These are phyloP conservation scores for Lacerta bilineata DNA, from an alignment of 2,797 vertebrate genomes.

Conservation along the genomic window DNA sequence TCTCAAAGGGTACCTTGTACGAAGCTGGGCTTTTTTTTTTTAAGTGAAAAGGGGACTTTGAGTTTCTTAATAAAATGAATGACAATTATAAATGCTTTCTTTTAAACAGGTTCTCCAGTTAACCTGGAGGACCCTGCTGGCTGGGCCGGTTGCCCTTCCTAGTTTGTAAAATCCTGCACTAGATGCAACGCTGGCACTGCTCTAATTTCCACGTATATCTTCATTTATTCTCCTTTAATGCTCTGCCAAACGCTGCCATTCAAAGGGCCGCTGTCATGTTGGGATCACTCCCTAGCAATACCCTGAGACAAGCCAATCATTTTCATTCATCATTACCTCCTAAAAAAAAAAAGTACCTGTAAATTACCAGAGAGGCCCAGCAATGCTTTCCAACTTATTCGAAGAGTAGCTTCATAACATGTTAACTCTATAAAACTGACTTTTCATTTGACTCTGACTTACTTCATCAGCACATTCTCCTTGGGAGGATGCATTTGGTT, in stretches of 20 bases:
- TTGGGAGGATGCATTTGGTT: not conserved
- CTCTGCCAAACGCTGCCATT: constrained; percentile 46
- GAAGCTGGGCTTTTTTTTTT: constrained; percentile 27
- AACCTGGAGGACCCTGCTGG: constrained; percentile 25
- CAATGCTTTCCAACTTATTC: not conserved
- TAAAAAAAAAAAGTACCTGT: not conserved
- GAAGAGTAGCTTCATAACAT: not conserved
- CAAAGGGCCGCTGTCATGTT: constrained; percentile 62
- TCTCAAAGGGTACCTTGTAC: constrained; percentile 40
- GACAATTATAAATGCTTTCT: constrained; percentile 48
- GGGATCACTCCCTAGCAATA: constrained; percentile 47
- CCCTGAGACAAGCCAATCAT: constrained; percentile 42
- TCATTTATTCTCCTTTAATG: constrained; percentile 67
- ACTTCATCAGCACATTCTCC: not conserved
- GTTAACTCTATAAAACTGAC: not conserved
- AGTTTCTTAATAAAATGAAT: constrained; percentile 43
- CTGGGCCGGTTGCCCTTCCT: constrained; percentile 42
- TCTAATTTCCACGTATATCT: constrained; percentile 37
- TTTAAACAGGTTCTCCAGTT: constrained; percentile 55
- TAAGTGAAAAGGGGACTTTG: constrained; percentile 47
- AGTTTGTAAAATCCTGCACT: constrained; percentile 54
- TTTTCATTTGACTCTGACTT: not conserved
- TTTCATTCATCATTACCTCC: constrained; percentile 46
- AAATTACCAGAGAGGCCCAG: not conserved
- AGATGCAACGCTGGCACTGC: constrained; percentile 52